These are phyloP conservation scores for Hephaestus fuliginosus DNA, from an alignment of 2,797 vertebrate species.

Conservation along the genomic window DNA sequence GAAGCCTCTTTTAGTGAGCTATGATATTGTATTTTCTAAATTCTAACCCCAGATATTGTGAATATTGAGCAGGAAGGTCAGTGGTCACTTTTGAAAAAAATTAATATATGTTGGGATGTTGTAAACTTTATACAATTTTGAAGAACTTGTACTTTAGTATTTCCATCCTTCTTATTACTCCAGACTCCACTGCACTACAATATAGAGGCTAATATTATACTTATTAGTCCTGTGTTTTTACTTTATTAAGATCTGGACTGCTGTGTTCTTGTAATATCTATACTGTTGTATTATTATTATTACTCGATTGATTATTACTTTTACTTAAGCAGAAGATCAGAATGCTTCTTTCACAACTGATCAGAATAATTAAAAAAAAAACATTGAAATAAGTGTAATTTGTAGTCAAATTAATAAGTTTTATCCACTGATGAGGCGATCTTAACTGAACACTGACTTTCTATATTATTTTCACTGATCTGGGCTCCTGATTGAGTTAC, in stretches of 20 bases:
- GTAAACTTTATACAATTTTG: background rate
- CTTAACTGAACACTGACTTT: background rate
- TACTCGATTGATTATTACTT: too few relatives aligned
- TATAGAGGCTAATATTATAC: background rate
- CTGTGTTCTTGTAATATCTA: background rate
- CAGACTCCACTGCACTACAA: background rate
- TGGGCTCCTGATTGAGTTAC: background rate
- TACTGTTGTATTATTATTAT: too few relatives aligned
- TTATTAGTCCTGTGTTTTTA: background rate
- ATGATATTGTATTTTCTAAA: background rate
- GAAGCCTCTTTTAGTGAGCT: background rate
- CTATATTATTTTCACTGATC: background rate
- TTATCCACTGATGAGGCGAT: background rate
- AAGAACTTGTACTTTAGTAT: background rate
- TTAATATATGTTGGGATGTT: background rate
- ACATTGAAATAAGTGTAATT: too few relatives aligned
- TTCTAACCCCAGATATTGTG: background rate
- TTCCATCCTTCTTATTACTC: background rate
- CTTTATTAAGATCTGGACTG: background rate
- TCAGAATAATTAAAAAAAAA: background rate
- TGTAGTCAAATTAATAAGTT: background rate
- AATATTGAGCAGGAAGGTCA: too few relatives aligned
- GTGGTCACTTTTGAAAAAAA: background rate
- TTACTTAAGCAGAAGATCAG: too few relatives aligned
- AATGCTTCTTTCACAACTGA: background rate